Evolutionary conservation across 1,140 invertebrate species (phyloP).

Genomic region (Fopius arisanus): DNA sequence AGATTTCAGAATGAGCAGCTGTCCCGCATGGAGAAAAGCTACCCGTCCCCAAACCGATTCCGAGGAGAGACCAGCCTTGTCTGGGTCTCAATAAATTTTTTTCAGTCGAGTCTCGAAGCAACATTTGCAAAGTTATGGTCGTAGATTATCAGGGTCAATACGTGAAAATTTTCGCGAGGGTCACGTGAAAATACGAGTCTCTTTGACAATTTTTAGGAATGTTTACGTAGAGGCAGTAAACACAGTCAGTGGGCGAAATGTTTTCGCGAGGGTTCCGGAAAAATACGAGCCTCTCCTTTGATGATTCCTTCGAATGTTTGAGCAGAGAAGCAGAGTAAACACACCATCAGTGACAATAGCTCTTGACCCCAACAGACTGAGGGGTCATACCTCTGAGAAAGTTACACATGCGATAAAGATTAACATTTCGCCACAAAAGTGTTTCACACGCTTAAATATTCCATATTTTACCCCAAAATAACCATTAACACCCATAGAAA

Average conservation of each 20-base stretch:
- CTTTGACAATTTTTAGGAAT: not conserved
- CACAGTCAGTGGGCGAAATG: not conserved
- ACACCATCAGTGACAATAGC: not conserved
- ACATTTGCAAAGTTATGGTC: not conserved
- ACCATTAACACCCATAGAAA: no score
- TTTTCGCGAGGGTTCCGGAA: not conserved
- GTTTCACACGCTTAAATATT: no score
- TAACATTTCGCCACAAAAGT: not conserved
- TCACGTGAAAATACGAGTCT: not conserved
- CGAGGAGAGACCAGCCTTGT: not conserved
- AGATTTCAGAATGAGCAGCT: slow-evolving; percentile 41
- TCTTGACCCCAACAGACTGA: not conserved
- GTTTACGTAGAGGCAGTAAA: not conserved
- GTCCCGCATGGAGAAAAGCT: slow-evolving; percentile 49
- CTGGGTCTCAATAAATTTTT: not conserved
- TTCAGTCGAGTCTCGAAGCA: not conserved
- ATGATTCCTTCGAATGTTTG: not conserved
- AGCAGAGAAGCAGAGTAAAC: not conserved
- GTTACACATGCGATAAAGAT: not conserved
- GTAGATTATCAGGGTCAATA: not conserved
- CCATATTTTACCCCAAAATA: no score
- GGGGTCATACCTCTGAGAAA: not conserved
- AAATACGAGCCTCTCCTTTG: not conserved
- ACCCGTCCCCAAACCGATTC: not conserved
- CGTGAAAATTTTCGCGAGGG: not conserved